A percentile compares a stretch with the other conserved stretches of the same genome.
phyloP scores from a whole-genome alignment of 2,888 invertebrate species.

The Pedicia rivosa region DNA sequence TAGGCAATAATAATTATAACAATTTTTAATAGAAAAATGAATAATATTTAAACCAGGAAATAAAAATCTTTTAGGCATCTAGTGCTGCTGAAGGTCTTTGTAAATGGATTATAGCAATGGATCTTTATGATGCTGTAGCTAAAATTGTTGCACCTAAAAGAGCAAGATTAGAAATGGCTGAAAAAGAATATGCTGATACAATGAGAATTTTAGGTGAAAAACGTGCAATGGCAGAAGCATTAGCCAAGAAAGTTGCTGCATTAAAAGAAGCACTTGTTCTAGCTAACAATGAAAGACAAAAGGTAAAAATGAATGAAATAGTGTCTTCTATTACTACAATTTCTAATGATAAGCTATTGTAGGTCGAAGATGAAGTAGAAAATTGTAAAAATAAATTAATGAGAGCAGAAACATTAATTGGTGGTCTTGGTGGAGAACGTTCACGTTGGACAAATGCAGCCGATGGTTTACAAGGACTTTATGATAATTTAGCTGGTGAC shows the following conservation, averaged over 20 bases:
- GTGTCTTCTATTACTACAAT: no score
- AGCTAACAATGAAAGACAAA: conserved; percentile 46
- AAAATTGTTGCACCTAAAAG: conserved; percentile 76
- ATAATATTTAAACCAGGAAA: neutral
- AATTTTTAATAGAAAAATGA: neutral
- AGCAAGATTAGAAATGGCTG: conserved; percentile 61
- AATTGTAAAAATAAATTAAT: conserved; percentile 69
- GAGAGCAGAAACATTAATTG: conserved; percentile 76
- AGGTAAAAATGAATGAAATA: no score
- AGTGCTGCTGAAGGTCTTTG: conserved; percentile 88
- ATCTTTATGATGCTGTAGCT: conserved; percentile 80
- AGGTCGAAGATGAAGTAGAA: conserved; percentile 63
- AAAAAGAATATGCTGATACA: conserved; percentile 63
- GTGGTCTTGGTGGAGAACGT: conserved; percentile 78
- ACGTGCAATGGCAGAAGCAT: conserved; percentile 53
- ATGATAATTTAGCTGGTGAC: conserved; percentile 76
- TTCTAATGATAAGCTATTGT: no score
- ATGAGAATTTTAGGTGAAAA: conserved; percentile 77
- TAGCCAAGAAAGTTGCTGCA: conserved; percentile 60
- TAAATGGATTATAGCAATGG: conserved; percentile 88
- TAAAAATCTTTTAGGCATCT: conserved; percentile 42
- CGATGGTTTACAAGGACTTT: conserved; percentile 52
- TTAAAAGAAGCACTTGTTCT: conserved; percentile 51
- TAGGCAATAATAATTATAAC: no score
- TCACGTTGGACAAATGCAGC: conserved; percentile 70